Conservation (phyloP, 2,888 invertebrate species). For the Balanococcus diminutus region DNA sequence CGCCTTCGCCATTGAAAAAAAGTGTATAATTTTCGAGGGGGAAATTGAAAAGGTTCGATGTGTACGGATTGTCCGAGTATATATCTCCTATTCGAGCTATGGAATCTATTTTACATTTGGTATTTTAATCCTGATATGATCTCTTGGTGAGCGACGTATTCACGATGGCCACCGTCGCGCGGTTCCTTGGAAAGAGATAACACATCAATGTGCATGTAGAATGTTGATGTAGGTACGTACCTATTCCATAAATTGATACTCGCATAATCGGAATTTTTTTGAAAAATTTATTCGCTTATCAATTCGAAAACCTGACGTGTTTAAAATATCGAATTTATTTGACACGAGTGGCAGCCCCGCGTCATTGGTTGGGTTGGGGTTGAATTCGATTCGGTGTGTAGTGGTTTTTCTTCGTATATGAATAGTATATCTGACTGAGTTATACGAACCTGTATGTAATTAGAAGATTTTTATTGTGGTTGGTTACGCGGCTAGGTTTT, state of each 20-base stretch:
- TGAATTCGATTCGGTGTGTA: background rate
- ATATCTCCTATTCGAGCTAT: background rate
- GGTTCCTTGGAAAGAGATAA: background rate
- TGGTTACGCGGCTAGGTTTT: background rate
- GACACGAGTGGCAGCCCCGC: background rate
- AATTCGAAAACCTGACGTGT: background rate
- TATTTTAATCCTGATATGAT: background rate
- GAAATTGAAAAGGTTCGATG: background rate
- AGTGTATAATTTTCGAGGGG: background rate
- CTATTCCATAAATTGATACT: background rate
- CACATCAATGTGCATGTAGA: background rate
- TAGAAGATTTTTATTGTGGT: slow-evolving; percentile 23
- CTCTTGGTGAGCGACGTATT: background rate
- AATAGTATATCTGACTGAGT: background rate
- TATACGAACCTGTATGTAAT: background rate
- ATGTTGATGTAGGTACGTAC: background rate
- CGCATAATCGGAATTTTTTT: background rate
- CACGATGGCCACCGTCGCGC: background rate
- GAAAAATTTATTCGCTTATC: slow-evolving; percentile 4
- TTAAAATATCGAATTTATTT: slow-evolving; percentile 12
- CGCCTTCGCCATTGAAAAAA: background rate
- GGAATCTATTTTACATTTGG: background rate
- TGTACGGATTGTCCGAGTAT: background rate
- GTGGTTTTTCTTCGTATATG: background rate
- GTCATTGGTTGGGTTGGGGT: background rate